Evolutionary conservation across 53 echinoderm and acorn worm species (phyloP).

Genomic region (Luidia sarsii): DNA sequence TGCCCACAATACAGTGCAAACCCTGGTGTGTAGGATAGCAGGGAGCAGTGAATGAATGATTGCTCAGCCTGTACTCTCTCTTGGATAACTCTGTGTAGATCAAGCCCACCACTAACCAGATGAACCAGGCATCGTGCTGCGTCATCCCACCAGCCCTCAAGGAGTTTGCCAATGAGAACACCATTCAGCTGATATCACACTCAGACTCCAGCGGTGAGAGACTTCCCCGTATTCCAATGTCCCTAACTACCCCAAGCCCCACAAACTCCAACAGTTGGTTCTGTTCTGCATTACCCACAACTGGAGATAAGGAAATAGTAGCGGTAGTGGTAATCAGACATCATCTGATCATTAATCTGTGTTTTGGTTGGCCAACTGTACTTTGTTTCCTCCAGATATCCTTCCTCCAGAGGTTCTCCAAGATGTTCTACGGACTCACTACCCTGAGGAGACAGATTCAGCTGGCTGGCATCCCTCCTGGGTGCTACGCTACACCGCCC

Average conservation of each 20-base stretch:
- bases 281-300: not conserved
- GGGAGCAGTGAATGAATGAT: too few relatives aligned
- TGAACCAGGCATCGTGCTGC: conserved; percentile 90
- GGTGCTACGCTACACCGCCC: conserved; percentile 88
- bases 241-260: too few relatives aligned
- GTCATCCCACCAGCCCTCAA: conserved; percentile 85
- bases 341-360: too few relatives aligned
- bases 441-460: conserved; percentile 63
- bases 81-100: too few relatives aligned
- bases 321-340: too few relatives aligned
- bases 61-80: too few relatives aligned
- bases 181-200: conserved; percentile 89
- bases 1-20: too few relatives aligned
- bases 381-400: conserved; percentile 76
- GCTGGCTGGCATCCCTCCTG: conserved; percentile 88
- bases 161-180: conserved; percentile 87
- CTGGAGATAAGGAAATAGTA: not conserved
- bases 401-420: conserved; percentile 84
- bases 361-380: too few relatives aligned
- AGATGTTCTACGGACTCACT: conserved; percentile 59
- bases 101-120: conserved; percentile 88
- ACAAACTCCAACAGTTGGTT: too few relatives aligned
- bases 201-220: conserved; percentile 75
- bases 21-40: too few relatives aligned
- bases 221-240: not conserved